Conservation (phyloP, 1,140 invertebrate species). For the Anoplophora glabripennis region DNA sequence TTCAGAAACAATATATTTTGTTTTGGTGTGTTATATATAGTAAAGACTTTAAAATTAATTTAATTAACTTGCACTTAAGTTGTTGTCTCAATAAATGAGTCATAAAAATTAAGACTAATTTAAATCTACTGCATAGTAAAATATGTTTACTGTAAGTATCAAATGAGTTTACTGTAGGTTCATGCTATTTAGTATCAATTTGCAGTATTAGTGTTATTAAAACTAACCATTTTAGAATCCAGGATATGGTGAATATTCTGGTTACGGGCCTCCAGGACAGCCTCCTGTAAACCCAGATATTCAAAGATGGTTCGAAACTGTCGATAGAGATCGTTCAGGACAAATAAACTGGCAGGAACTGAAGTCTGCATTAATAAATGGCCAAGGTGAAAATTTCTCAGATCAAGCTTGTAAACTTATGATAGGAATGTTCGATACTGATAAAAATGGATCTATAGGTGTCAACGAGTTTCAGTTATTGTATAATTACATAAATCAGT, state of each 20-base stretch:
- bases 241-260: not conserved
- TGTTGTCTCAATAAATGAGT: too few species aligned
- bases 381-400: slow-evolving; percentile 82
- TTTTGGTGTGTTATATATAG: too few species aligned
- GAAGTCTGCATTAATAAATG: slow-evolving; percentile 80
- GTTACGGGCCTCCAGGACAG: not conserved
- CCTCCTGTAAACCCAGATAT: slow-evolving; percentile 59
- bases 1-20: too few species aligned
- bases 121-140: too few species aligned
- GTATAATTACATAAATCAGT: slow-evolving; percentile 87
- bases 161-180: too few species aligned
- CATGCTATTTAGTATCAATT: too few species aligned
- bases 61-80: too few species aligned
- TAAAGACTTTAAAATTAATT: too few species aligned
- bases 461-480: slow-evolving; percentile 81
- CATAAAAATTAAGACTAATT: too few species aligned
- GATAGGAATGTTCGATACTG: slow-evolving; percentile 90
- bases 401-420: slow-evolving; percentile 81
- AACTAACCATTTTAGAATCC: too few species aligned
- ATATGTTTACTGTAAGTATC: too few species aligned
- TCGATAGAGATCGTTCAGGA: slow-evolving; percentile 78
- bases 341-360: slow-evolving; percentile 76
- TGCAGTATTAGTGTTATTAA: too few species aligned
- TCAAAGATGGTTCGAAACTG: slow-evolving; percentile 77
- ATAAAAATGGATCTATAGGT: slow-evolving; percentile 79